These are phyloP conservation scores for Dinoponera quadriceps DNA, from an alignment of 1,140 invertebrate genomes.

Conservation along the genomic window DNA sequence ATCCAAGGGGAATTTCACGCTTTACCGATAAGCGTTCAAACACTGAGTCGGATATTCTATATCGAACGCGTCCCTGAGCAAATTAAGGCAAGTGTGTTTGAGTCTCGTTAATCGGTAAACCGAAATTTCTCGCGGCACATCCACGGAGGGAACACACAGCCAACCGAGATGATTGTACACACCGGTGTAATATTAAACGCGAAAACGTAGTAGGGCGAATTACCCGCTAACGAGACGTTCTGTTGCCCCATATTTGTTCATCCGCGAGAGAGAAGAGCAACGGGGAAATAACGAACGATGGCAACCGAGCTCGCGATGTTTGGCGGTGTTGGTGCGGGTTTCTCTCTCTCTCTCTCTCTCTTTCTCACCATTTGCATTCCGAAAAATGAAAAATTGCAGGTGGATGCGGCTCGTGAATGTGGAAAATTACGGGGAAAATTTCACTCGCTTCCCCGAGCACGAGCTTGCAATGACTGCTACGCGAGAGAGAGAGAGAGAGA, in stretches of 20 bases:
- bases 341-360: no score
- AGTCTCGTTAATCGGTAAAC: background rate
- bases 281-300: background rate
- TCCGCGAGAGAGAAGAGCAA: no score
- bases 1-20: slow-evolving; percentile 49
- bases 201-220: background rate
- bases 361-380: no score
- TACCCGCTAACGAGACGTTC: background rate
- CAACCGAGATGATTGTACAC: background rate
- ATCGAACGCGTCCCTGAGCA: background rate
- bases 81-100: background rate
- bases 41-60: slow-evolving; percentile 29
- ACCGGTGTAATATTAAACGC: background rate
- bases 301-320: background rate
- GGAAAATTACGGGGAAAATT: no score
- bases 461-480: no score
- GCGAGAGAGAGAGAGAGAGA: no score
- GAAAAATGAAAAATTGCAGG: no score
- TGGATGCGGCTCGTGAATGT: no score
- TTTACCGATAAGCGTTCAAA: slow-evolving; percentile 37
- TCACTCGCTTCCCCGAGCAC: no score
- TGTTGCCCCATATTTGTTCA: slow-evolving; percentile 35
- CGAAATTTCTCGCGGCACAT: background rate
- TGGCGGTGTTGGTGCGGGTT: background rate
- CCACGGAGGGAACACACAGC: background rate